Percentiles rank a stretch among this genome's conserved stretches.
Conservation (phyloP, 2,888 invertebrate genomes). For the Nephrocerus scutellatus region DNA sequence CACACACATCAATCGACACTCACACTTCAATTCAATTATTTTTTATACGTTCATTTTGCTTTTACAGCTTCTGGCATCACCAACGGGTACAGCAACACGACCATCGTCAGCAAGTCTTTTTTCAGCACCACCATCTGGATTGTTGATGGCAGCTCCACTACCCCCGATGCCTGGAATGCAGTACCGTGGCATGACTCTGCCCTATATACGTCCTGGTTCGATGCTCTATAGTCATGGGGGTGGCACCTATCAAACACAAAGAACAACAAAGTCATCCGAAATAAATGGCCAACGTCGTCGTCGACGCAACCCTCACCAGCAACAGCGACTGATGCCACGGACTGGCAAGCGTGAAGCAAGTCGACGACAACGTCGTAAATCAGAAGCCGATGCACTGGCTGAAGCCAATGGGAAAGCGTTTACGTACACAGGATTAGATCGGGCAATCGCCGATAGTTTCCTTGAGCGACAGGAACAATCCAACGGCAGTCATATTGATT, state of each 20-base stretch:
- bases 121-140: slow-evolving; percentile 17
- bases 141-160: slow-evolving; percentile 20
- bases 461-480: slow-evolving; percentile 43
- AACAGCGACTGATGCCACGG: slow-evolving; percentile 23
- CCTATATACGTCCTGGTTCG: slow-evolving; percentile 33
- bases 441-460: slow-evolving; percentile 45
- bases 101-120: slow-evolving; percentile 19
- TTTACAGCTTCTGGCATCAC: slow-evolving; percentile 28
- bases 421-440: slow-evolving; percentile 44
- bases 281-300: slow-evolving; percentile 33
- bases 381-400: slow-evolving; percentile 41
- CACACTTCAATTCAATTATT: neutral
- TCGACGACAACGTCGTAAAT: slow-evolving; percentile 43
- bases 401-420: slow-evolving; percentile 38
- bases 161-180: slow-evolving; percentile 27
- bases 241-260: slow-evolving; percentile 37
- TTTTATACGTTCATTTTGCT: too few relatives aligned
- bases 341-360: slow-evolving; percentile 31
- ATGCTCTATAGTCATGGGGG: slow-evolving; percentile 32
- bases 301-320: slow-evolving; percentile 26
- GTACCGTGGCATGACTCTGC: slow-evolving; percentile 36
- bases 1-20: slow-evolving; percentile 2
- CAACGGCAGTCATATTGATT: slow-evolving; percentile 39
- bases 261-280: slow-evolving; percentile 32
- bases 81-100: slow-evolving; percentile 26